phyloP scores from a whole-genome alignment of 2,113 vertebrate species.

The Bungarus multicinctus region DNA sequence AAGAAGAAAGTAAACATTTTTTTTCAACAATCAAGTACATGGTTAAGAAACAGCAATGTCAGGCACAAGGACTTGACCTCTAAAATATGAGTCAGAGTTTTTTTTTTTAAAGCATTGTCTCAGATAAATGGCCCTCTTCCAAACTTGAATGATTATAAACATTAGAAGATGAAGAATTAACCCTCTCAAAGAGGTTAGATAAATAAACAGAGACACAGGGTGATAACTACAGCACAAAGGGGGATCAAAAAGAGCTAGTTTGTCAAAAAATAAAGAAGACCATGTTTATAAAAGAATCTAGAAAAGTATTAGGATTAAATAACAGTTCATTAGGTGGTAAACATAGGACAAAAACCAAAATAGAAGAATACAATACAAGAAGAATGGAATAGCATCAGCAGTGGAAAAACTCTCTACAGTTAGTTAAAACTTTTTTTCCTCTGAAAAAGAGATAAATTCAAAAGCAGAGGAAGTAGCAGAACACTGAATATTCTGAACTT shows the following conservation, averaged over 20 bases:
- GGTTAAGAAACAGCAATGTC: background rate
- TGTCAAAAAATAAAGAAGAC: background rate
- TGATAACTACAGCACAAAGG: background rate
- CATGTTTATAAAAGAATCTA: background rate
- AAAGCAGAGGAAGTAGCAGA: background rate
- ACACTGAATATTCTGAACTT: background rate
- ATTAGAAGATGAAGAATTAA: background rate
- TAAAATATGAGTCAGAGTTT: background rate
- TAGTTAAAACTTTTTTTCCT: background rate
- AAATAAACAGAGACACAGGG: background rate
- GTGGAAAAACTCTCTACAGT: background rate
- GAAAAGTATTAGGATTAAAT: background rate
- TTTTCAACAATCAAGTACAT: background rate
- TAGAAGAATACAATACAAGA: background rate
- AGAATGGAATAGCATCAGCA: background rate
- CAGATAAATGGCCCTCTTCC: background rate
- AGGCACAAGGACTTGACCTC: background rate
- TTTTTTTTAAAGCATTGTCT: background rate
- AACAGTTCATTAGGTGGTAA: background rate
- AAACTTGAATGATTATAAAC: background rate
- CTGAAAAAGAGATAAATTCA: background rate
- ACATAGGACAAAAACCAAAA: background rate
- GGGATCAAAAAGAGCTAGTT: background rate
- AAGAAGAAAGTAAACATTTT: background rate
- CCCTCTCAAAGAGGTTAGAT: background rate